Conservation (phyloP, 2,113 vertebrate genomes). For the Phalacrocorax pelagicus region DNA sequence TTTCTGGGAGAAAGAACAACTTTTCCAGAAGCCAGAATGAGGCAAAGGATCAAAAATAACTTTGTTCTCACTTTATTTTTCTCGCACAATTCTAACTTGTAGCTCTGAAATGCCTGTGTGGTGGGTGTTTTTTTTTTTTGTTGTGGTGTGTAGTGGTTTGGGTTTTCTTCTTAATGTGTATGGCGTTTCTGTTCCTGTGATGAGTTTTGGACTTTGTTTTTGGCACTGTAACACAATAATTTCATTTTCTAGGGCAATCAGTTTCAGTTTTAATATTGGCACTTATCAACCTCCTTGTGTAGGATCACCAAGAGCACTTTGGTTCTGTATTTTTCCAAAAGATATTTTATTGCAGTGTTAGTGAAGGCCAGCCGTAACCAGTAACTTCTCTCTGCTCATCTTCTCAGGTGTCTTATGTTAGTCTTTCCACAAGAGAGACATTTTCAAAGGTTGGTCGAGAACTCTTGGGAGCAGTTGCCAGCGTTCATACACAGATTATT, state of each 20-base stretch:
- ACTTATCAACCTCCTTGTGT: background rate
- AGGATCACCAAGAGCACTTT: background rate
- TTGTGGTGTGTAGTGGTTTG: background rate
- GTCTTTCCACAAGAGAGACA: constrained; percentile 87
- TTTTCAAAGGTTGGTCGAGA: constrained; percentile 97
- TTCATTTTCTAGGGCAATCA: background rate
- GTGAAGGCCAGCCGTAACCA: background rate
- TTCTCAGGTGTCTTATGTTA: constrained; percentile 90
- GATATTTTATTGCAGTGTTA: fast-evolving
- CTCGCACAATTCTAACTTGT: fast-evolving
- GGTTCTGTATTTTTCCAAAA: background rate
- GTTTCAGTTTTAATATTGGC: background rate
- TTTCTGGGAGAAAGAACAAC: background rate
- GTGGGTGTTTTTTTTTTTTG: background rate
- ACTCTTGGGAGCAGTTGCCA: constrained; percentile 87
- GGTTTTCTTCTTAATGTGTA: background rate
- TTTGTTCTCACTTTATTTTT: background rate
- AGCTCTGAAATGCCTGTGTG: background rate
- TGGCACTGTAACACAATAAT: background rate
- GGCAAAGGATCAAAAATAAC: background rate
- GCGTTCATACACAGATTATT: constrained; percentile 84
- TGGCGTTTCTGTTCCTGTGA: background rate
- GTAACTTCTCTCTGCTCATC: background rate
- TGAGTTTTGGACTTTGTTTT: background rate
- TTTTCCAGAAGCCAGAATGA: background rate